phyloP scores from a whole-genome alignment of 2,797 vertebrate genomes.

The Leptodactylus fallax region DNA sequence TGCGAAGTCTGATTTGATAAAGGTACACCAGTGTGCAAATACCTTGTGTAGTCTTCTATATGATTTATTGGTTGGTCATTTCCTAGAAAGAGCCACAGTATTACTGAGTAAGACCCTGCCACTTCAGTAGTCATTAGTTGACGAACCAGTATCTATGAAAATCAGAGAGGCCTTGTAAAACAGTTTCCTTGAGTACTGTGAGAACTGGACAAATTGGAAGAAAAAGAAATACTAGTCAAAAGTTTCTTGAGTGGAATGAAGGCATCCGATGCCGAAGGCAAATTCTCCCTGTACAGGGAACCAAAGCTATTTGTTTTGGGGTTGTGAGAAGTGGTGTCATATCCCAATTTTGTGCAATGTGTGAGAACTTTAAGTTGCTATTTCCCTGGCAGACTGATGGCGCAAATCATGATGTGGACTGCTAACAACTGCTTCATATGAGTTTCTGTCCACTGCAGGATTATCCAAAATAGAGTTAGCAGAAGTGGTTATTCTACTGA shows the following conservation, averaged over 20 bases:
- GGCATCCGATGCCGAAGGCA: not conserved
- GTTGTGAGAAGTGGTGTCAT: not conserved
- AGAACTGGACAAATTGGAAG: too few species aligned
- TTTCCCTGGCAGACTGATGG: not conserved
- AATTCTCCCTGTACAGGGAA: not conserved
- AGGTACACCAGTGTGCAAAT: too few species aligned
- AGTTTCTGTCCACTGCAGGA: not conserved
- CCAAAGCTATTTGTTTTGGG: not conserved
- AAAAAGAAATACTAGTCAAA: too few species aligned
- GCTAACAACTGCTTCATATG: not conserved
- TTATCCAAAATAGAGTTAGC: too few species aligned
- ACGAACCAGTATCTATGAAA: not conserved
- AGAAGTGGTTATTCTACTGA: too few species aligned
- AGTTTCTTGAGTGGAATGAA: too few species aligned
- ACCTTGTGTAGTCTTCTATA: too few species aligned
- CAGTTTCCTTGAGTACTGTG: too few species aligned
- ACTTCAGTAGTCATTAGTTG: not conserved
- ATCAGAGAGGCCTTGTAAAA: not conserved
- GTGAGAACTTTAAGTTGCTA: not conserved
- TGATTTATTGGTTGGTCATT: too few species aligned
- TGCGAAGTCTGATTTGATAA: too few species aligned
- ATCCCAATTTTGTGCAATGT: not conserved
- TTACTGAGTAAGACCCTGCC: too few species aligned
- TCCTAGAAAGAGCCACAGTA: too few species aligned
- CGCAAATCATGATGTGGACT: not conserved